Percentiles rank a stretch among this genome's conserved stretches.
Conservation (phyloP, 2,113 vertebrate genomes). For the Urocolius indicus region DNA sequence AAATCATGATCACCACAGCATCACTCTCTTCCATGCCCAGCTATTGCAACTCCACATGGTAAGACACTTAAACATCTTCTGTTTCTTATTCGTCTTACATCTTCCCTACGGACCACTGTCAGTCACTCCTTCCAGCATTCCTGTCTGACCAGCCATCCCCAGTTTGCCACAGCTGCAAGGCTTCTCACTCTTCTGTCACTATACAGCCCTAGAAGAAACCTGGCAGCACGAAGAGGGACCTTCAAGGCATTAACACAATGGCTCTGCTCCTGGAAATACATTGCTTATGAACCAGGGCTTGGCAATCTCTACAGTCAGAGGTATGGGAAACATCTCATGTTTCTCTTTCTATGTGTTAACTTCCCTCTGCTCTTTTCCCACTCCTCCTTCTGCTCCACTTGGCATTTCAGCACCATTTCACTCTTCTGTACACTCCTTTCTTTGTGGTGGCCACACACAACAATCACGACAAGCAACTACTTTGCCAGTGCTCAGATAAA, state of each 20-base stretch:
- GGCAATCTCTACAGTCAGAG: not conserved
- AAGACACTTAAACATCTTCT: not conserved
- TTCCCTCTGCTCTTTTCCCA: not conserved
- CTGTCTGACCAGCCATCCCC: accelerated
- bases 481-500: not conserved
- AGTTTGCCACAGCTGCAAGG: not conserved
- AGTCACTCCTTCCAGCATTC: not conserved
- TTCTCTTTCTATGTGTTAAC: not conserved
- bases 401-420: not conserved
- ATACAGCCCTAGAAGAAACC: not conserved
- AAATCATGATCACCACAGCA: not conserved
- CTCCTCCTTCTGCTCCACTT: not conserved
- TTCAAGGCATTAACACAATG: not conserved
- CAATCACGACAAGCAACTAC: not conserved
- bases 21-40: not conserved
- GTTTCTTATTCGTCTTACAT: not conserved
- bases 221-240: not conserved
- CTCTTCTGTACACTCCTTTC: not conserved
- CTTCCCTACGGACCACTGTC: not conserved
- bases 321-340: not conserved
- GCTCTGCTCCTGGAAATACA: not conserved
- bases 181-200: not conserved
- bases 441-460: not conserved
- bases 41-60: not conserved
- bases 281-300: not conserved